These are phyloP conservation scores for Grallaria varia DNA, from an alignment of 2,113 vertebrate genomes.

Conservation along the genomic window DNA sequence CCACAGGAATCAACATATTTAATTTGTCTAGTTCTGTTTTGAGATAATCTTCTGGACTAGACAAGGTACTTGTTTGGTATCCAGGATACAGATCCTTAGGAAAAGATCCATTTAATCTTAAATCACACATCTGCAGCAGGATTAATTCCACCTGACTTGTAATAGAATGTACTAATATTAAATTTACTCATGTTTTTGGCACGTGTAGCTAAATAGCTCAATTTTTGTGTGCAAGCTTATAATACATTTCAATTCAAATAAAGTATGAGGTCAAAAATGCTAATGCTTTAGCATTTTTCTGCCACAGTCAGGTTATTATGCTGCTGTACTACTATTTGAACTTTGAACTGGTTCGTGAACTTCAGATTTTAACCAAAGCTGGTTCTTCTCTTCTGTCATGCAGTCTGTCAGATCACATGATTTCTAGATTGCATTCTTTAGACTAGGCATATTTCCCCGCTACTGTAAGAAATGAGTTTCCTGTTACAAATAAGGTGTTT, in stretches of 20 bases:
- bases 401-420: background rate
- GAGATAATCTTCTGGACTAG: background rate
- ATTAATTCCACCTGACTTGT: background rate
- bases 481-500: background rate
- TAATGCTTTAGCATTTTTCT: background rate
- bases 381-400: background rate
- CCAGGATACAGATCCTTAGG: background rate
- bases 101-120: background rate
- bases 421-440: background rate
- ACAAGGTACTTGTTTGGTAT: background rate
- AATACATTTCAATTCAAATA: background rate
- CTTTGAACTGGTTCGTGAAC: background rate
- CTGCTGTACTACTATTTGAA: background rate
- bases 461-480: background rate
- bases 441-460: background rate
- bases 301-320: background rate
- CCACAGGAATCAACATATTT: background rate
- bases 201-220: background rate
- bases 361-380: background rate
- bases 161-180: background rate
- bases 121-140: background rate
- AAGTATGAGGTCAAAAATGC: background rate
- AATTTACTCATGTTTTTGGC: background rate
- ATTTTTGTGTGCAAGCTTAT: background rate
- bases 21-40: background rate